phyloP scores from a whole-genome alignment of 2,888 invertebrate species.

The Acanthosepion lycidas region DNA sequence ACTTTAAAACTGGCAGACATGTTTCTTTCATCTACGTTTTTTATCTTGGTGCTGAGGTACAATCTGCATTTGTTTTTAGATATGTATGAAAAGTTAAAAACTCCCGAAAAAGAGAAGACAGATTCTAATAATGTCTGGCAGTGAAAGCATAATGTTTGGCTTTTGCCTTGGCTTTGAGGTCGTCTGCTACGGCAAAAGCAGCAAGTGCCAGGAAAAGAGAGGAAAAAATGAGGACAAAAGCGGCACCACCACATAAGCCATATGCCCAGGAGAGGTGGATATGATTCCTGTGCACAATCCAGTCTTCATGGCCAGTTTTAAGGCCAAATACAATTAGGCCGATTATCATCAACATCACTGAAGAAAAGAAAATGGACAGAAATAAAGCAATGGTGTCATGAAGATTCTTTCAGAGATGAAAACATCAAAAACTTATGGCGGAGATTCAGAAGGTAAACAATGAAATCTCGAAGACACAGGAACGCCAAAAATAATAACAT shows the following conservation, averaged over 20 bases:
- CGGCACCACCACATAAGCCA: background rate
- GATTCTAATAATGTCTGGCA: background rate
- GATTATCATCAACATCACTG: background rate
- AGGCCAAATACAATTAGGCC: constrained; percentile 40
- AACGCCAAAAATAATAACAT: too few relatives aligned
- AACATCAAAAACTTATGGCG: too few relatives aligned
- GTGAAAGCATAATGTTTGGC: constrained; percentile 23
- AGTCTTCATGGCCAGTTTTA: constrained; percentile 42
- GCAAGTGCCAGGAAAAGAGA: constrained; percentile 38
- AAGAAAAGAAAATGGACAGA: background rate
- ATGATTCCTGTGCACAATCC: background rate
- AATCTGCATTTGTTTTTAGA: background rate
- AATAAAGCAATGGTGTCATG: background rate
- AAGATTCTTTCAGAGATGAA: too few relatives aligned
- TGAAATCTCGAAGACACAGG: too few relatives aligned
- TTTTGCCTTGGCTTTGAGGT: constrained; percentile 33
- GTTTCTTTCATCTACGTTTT: background rate
- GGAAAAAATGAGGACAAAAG: constrained; percentile 40
- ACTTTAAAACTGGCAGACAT: background rate
- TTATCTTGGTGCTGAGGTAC: background rate
- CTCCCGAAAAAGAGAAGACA: too few relatives aligned
- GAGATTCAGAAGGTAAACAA: too few relatives aligned
- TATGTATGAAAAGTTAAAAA: background rate
- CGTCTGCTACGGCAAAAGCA: background rate
- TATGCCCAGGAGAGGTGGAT: constrained; percentile 41